Evolutionary conservation across 2,113 vertebrate genomes (phyloP).

Genomic region (Agelaius tricolor): DNA sequence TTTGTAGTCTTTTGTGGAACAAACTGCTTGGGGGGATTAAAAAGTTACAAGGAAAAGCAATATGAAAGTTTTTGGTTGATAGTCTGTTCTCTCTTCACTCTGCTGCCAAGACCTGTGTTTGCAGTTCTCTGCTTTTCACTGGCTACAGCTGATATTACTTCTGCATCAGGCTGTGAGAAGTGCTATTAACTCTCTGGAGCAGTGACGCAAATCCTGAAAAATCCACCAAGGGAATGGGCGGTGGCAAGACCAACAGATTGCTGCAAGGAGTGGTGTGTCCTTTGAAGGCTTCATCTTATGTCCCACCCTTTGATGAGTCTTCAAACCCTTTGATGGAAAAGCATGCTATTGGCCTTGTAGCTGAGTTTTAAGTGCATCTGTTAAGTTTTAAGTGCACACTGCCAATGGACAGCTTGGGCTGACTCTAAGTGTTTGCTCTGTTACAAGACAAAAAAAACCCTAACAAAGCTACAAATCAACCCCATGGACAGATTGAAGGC

Average conservation of each 20-base stretch:
- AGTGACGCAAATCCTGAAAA: background rate
- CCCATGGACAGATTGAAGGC: background rate
- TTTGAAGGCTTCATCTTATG: background rate
- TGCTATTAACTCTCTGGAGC: background rate
- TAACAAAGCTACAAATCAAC: background rate
- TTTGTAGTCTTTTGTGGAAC: background rate
- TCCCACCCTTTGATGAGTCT: background rate
- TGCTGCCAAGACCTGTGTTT: constrained; percentile 12
- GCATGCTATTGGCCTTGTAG: background rate
- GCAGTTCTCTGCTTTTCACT: background rate
- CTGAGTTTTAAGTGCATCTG: background rate
- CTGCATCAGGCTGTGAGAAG: background rate
- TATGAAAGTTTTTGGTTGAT: background rate
- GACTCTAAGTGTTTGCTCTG: background rate
- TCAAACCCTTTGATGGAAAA: background rate
- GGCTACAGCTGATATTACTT: background rate
- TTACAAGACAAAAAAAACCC: background rate
- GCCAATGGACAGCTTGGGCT: background rate
- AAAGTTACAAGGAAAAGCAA: background rate
- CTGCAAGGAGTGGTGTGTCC: background rate
- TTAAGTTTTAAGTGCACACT: background rate
- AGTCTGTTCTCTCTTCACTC: background rate
- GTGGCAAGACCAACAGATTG: background rate
- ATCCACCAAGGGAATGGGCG: constrained; percentile 36
- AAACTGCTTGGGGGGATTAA: background rate